These are phyloP conservation scores for Cossypha heuglini DNA, from an alignment of 2,797 vertebrate genomes.

Conservation along the genomic window DNA sequence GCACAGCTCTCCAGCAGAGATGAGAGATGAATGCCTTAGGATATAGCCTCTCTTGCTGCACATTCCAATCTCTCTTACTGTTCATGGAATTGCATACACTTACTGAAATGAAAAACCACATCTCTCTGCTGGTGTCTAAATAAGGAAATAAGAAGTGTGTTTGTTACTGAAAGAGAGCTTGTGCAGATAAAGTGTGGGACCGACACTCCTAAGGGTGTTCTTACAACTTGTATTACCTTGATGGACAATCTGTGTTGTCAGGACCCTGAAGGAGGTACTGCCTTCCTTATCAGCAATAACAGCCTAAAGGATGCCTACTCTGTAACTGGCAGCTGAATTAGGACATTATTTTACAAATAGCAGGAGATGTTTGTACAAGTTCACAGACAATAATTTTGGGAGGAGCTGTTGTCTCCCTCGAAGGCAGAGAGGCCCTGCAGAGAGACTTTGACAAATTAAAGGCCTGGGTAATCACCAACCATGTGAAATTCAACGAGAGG, in stretches of 20 bases:
- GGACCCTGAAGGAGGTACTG: neutral
- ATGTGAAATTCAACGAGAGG: neutral
- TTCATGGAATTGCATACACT: neutral
- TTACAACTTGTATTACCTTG: neutral
- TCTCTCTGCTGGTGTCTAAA: neutral
- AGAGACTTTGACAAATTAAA: neutral
- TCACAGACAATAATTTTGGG: neutral
- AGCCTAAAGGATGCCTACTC: neutral
- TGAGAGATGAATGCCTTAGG: neutral
- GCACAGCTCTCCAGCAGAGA: neutral
- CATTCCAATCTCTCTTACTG: neutral
- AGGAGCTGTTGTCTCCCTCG: rapidly evolving
- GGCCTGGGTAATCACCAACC: neutral
- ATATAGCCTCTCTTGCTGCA: neutral
- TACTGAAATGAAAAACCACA: neutral
- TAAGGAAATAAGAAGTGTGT: neutral
- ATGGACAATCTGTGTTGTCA: neutral
- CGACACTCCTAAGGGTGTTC: neutral
- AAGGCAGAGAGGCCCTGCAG: neutral
- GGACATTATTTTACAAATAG: neutral
- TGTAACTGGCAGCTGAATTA: neutral
- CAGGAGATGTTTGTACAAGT: neutral
- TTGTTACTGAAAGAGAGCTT: neutral
- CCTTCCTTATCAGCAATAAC: neutral
- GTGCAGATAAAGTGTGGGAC: neutral